Conservation (phyloP, 2,113 vertebrate genomes). For the Caranx ignobilis region DNA sequence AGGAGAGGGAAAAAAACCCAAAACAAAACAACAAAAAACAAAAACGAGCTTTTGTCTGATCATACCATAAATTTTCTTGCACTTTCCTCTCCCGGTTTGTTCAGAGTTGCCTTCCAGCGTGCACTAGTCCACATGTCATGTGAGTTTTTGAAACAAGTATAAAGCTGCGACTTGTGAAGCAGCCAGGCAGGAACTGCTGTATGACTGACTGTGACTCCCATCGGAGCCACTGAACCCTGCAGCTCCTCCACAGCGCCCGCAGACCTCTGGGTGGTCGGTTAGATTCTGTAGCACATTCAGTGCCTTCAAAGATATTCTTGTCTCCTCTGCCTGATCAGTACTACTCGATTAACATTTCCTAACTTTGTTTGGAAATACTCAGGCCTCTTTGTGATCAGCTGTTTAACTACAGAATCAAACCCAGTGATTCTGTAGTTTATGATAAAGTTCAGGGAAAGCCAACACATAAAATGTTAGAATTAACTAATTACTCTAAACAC, state of each 20-base stretch:
- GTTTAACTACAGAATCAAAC: slow-evolving; percentile 8
- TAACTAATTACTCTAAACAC: too few species aligned
- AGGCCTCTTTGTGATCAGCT: neutral
- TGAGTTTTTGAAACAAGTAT: slow-evolving; percentile 19
- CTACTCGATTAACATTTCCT: neutral
- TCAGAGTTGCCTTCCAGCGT: slow-evolving; percentile 28
- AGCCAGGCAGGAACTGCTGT: neutral
- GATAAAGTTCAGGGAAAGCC: neutral
- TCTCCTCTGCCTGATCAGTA: neutral
- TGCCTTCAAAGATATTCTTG: neutral
- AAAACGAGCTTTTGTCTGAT: neutral
- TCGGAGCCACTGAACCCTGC: neutral
- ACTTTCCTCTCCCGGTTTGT: neutral
- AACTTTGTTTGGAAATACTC: slow-evolving; percentile 20
- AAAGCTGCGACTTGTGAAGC: slow-evolving; percentile 15
- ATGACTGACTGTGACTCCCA: neutral
- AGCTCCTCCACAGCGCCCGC: slow-evolving; percentile 3
- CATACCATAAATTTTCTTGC: neutral
- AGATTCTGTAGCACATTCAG: neutral
- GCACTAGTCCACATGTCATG: slow-evolving; percentile 32
- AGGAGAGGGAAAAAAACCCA: neutral
- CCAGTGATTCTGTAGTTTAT: neutral
- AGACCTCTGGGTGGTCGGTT: neutral
- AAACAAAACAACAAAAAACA: too few species aligned
- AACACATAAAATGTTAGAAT: neutral